Percentiles rank a stretch among this genome's conserved stretches.
Conservation (phyloP, 2,113 vertebrate species). For the Propithecus coquereli region DNA sequence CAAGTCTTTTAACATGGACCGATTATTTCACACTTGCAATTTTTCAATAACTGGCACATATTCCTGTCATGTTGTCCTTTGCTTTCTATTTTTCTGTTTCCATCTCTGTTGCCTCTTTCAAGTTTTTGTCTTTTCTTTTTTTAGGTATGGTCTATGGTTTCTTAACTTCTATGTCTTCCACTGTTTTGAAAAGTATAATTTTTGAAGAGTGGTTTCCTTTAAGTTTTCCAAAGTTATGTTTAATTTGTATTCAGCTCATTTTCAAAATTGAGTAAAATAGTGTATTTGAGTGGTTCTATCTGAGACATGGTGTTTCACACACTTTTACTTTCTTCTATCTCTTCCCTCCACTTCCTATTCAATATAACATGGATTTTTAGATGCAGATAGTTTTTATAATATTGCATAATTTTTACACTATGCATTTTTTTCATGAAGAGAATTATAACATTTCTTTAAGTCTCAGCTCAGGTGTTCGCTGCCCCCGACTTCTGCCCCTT, state of each 20-base stretch:
- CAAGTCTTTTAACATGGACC: not conserved
- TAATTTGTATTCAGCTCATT: not conserved
- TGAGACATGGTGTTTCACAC: not conserved
- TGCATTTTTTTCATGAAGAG: not conserved
- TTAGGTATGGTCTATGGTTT: not conserved
- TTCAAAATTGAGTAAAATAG: not conserved
- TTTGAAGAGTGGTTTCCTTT: not conserved
- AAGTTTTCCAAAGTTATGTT: not conserved
- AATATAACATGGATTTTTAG: not conserved
- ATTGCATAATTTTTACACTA: not conserved
- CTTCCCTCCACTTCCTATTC: not conserved
- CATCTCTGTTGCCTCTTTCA: not conserved
- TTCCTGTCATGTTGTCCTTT: not conserved
- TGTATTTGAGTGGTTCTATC: not conserved
- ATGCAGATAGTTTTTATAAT: not conserved
- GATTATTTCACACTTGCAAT: not conserved
- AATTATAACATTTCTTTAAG: not conserved
- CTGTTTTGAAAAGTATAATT: not conserved
- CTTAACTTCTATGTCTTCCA: not conserved
- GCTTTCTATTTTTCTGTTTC: not conserved
- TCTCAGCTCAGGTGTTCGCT: not conserved
- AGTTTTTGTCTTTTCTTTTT: not conserved
- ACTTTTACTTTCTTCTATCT: not conserved
- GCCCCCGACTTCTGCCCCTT: not conserved
- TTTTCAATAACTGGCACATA: not conserved